These are phyloP conservation scores for Calypte anna DNA, from an alignment of 2,113 vertebrate genomes.

Conservation along the genomic window DNA sequence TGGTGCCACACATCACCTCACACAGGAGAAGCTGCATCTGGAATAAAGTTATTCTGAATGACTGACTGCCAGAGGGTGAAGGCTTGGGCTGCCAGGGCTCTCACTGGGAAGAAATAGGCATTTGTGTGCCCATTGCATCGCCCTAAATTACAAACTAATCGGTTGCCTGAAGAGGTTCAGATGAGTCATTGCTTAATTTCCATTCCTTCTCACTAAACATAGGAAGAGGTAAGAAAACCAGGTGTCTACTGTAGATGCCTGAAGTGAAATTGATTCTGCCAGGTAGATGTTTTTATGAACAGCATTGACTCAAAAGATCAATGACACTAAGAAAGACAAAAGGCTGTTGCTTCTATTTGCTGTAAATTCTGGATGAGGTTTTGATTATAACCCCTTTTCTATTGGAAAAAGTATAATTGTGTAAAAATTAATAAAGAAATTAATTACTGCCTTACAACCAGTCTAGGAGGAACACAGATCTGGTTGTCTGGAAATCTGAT, in stretches of 20 bases:
- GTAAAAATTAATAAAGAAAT: slow-evolving; percentile 7
- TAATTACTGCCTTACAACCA: background rate
- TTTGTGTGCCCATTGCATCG: background rate
- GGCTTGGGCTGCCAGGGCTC: rapidly evolving
- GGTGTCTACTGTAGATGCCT: background rate
- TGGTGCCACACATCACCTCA: rapidly evolving
- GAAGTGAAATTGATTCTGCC: background rate
- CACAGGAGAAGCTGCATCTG: rapidly evolving
- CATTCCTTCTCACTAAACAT: background rate
- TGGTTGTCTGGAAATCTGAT: background rate
- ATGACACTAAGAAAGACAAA: background rate
- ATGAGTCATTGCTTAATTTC: background rate
- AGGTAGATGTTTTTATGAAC: background rate
- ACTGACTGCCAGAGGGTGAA: background rate
- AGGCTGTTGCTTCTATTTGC: background rate
- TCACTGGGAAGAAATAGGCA: background rate
- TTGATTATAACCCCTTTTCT: background rate
- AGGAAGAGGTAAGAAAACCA: background rate
- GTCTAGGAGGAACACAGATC: background rate
- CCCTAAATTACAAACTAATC: background rate
- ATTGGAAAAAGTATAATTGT: background rate
- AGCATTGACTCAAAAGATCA: background rate
- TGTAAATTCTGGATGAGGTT: background rate
- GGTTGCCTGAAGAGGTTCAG: background rate
- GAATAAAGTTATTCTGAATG: background rate